These are phyloP conservation scores for Drosophila orena DNA, from an alignment of 1,140 invertebrate genomes.

Conservation along the genomic window DNA sequence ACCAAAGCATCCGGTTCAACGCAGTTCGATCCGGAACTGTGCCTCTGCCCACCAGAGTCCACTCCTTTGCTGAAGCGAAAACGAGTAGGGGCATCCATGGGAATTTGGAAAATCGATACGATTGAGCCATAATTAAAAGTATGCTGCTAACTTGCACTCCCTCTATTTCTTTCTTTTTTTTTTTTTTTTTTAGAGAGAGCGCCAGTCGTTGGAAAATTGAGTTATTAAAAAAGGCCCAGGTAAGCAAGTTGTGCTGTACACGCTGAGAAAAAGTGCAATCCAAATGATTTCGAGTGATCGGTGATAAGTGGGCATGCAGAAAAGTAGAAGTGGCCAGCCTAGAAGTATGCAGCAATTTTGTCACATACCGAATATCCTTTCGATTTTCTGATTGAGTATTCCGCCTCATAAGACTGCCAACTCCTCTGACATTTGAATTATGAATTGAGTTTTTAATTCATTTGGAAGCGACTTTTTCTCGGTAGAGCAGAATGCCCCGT, in stretches of 20 bases:
- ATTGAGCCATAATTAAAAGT: conserved; percentile 52
- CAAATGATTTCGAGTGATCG: conserved; percentile 1
- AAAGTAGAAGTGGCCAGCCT: too few relatives aligned
- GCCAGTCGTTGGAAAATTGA: conserved; percentile 10
- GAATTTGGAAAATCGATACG: conserved; percentile 53
- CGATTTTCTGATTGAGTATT: too few relatives aligned
- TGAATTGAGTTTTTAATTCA: too few relatives aligned
- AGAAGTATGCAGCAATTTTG: neutral
- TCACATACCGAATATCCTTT: neutral
- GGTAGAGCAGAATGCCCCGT: too few relatives aligned
- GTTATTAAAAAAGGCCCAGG: conserved; percentile 16
- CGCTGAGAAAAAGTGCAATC: conserved; percentile 6
- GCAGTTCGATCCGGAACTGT: neutral
- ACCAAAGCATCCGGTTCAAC: neutral
- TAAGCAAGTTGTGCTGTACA: conserved; percentile 10
- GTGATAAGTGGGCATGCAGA: too few relatives aligned
- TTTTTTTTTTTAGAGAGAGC: neutral
- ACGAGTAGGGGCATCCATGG: conserved; percentile 12
- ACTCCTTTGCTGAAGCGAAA: neutral
- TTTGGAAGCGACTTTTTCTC: conserved; percentile 1
- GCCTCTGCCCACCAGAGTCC: neutral
- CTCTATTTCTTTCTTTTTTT: neutral
- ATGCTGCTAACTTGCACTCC: conserved; percentile 30
- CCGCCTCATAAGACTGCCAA: too few relatives aligned
- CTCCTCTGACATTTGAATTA: too few relatives aligned